Evolutionary conservation across 1,140 invertebrate species (phyloP).

Genomic region (Tetraneura akinire): DNA sequence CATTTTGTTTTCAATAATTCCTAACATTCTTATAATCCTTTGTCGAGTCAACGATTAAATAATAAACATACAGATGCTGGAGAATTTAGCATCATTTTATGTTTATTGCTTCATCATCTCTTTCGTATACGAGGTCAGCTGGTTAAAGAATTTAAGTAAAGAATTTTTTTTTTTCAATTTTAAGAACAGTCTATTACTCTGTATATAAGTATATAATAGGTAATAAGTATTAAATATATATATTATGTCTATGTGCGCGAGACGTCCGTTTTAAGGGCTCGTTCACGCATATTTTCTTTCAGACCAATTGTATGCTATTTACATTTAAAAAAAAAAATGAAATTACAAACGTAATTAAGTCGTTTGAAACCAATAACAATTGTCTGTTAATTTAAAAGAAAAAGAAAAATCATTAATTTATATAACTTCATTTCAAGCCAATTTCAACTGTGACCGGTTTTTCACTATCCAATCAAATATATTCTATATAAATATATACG

Average conservation of each 20-base stretch:
- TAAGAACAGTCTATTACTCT: constrained; percentile 3
- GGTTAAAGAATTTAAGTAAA: constrained; percentile 25
- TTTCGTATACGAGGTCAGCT: constrained; percentile 40
- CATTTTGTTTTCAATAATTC: constrained; percentile 46
- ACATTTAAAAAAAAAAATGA: neutral
- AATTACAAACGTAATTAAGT: constrained; percentile 42
- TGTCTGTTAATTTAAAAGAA: neutral
- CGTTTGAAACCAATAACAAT: neutral
- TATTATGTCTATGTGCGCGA: neutral
- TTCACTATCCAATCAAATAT: too few species aligned
- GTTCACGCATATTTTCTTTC: neutral
- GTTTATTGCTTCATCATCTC: neutral
- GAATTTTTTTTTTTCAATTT: constrained; percentile 10
- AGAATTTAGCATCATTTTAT: constrained; percentile 43
- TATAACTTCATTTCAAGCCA: constrained; percentile 17
- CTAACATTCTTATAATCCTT: constrained; percentile 19
- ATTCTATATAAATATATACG: too few species aligned
- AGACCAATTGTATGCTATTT: neutral
- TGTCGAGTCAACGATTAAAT: constrained; percentile 20
- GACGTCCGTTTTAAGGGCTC: neutral
- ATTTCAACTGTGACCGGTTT: neutral
- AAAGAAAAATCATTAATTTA: neutral
- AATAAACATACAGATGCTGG: constrained; percentile 14
- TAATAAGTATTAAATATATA: neutral
- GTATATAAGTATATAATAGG: neutral